Percentiles rank a stretch among this genome's conserved stretches.
Conservation (phyloP, 92 coral and sea anemone species). For the Zoanthus solanderi region DNA sequence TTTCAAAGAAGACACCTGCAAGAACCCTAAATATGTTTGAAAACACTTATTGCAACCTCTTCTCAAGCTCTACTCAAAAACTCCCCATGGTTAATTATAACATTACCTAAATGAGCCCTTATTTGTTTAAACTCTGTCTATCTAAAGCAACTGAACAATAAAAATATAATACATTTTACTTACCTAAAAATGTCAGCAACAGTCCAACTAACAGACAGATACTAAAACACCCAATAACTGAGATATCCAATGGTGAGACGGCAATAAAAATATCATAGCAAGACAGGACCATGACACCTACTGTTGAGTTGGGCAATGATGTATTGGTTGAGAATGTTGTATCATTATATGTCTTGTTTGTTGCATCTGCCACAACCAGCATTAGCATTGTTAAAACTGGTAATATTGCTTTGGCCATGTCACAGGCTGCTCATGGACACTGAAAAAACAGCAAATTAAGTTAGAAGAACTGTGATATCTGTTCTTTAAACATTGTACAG, state of each 20-base stretch:
- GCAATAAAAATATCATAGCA: constrained; percentile 31
- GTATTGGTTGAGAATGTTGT: not conserved
- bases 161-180: not conserved
- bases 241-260: constrained; percentile 6
- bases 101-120: too few relatives aligned
- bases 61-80: too few relatives aligned
- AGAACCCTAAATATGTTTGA: too few relatives aligned
- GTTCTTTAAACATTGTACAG: too few relatives aligned
- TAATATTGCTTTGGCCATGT: not conserved
- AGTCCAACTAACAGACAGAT: constrained; percentile 23
- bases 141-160: not conserved
- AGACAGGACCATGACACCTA: not conserved
- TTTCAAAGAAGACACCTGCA: too few relatives aligned
- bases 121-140: not conserved
- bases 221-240: constrained; percentile 33
- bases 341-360: not conserved
- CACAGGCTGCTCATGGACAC: not conserved
- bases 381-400: not conserved
- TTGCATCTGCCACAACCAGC: constrained; percentile 12
- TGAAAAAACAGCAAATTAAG: not conserved
- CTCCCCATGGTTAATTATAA: too few relatives aligned
- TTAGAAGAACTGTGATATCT: too few relatives aligned
- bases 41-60: too few relatives aligned
- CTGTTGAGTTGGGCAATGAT: constrained; percentile 8
- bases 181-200: constrained; percentile 37